phyloP scores from a whole-genome alignment of 2,113 vertebrate species.

The Hiodon alosoides region DNA sequence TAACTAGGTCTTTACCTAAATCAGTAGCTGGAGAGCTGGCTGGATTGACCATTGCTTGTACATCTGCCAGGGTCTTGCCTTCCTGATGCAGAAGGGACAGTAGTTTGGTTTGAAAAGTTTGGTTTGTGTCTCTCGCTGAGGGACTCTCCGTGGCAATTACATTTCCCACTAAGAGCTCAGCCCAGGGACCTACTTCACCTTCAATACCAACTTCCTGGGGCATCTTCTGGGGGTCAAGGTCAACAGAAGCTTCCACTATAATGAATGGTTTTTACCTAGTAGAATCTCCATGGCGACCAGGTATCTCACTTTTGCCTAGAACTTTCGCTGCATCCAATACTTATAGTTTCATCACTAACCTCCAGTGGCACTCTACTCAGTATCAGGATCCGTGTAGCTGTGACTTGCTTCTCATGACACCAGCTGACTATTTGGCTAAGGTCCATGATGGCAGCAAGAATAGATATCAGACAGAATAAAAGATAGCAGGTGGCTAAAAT shows the following conservation, averaged over 20 bases:
- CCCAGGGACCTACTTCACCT: neutral
- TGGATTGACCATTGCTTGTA: neutral
- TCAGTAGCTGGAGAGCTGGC: neutral
- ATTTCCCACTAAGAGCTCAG: no score
- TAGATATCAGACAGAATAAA: no score
- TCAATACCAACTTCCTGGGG: neutral
- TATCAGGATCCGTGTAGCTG: neutral
- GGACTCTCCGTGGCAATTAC: neutral
- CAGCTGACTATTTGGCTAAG: no score
- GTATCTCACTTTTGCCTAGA: neutral
- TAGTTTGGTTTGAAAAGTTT: neutral
- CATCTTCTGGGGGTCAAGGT: neutral
- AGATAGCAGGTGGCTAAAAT: no score
- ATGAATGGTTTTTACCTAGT: neutral
- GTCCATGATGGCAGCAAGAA: no score
- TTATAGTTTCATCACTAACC: neutral
- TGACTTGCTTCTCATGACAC: no score
- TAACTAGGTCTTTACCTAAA: neutral
- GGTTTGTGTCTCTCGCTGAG: neutral
- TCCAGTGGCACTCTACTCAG: slow-evolving; percentile 1
- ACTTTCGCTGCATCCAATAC: neutral
- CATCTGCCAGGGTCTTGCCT: neutral
- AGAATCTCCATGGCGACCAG: neutral
- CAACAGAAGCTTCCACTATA: neutral
- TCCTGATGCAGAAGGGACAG: neutral